Base-by-base conservation (phyloP, 2,888 invertebrate genomes). In the Pammene aurita region DNA sequence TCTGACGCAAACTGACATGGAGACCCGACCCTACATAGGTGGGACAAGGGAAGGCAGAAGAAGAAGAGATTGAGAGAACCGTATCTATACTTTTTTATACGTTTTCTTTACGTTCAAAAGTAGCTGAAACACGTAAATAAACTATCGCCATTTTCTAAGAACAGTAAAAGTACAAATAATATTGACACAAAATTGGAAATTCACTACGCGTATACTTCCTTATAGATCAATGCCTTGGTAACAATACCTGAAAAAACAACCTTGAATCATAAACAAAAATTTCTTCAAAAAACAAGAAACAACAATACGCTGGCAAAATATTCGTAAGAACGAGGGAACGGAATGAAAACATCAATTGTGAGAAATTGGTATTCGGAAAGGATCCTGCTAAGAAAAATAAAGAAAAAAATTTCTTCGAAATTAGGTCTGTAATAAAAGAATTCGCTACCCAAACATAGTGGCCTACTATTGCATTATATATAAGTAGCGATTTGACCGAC, bases 361-460 rank as follows among this genome's bases (percentile, higher is more conserved):
- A 77, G 73, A 75, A 82, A 84, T 84, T 83, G 80, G 79, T 83
- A 83, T 84, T 84, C 79, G 77, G 77, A 74, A 78, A 78, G 75
- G 74, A 72, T 75, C 77, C 75, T 71, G 71, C 81, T 78, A 84
- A 83, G 78, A 83, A 84, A 80, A 83, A 82, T 79, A 76, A 76
- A 73, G 75, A 78, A 80, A 79, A 81, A 79, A 76, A 54, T 72
- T 67, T 76, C 74, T 73, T 77, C 75, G 73, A 76, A 80, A 78
- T 80, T 75, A 73, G 71, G 73, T 46, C 64, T 58, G 71, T 71
- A 73, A 73, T 72, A 71, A 66, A 55, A 35, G 44, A 26, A 38
- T 14, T 44, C 52, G 68, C 44, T 35, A 60, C 58, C 4, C 42
- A 9, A 60, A 44, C 14, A 18, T 46, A 41, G 46, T 55, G 48